phyloP scores from a whole-genome alignment of 2,797 vertebrate genomes.

The Mormyrops attenuatus region DNA sequence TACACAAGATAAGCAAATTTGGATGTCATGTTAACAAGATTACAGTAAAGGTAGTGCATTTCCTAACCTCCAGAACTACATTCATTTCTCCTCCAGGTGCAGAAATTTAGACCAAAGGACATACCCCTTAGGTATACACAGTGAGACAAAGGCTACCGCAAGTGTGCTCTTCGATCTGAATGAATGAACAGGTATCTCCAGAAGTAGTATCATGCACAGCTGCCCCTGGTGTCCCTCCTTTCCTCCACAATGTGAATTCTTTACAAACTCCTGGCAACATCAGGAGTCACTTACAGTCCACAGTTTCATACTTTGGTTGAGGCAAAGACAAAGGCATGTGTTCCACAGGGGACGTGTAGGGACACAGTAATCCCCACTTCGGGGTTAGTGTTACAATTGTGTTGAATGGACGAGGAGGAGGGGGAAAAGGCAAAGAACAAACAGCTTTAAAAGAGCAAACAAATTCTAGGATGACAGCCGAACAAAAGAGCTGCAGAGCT shows the following conservation, averaged over 20 bases:
- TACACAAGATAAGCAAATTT: slow-evolving; percentile 55
- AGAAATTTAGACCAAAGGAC: slow-evolving; percentile 27
- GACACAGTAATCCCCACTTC: background rate
- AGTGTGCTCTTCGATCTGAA: slow-evolving; percentile 13
- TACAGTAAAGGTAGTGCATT: slow-evolving; percentile 55
- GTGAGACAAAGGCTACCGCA: slow-evolving; percentile 16
- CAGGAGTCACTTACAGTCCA: slow-evolving; percentile 13
- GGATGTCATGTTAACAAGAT: slow-evolving; percentile 42
- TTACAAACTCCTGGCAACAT: slow-evolving; percentile 9
- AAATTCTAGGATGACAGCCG: slow-evolving; percentile 46
- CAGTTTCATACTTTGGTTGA: slow-evolving; percentile 57
- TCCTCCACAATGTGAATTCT: slow-evolving; percentile 22
- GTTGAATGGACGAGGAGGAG: background rate
- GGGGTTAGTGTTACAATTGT: slow-evolving; percentile 16
- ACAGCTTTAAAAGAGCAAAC: slow-evolving; percentile 42
- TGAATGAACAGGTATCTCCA: background rate
- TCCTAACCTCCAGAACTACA: slow-evolving; percentile 59
- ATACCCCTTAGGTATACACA: slow-evolving; percentile 14
- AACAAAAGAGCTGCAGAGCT: slow-evolving; percentile 36
- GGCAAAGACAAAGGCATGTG: slow-evolving; percentile 6
- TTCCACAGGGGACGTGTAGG: background rate
- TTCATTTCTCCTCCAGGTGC: slow-evolving; percentile 53
- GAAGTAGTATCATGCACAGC: slow-evolving; percentile 16
- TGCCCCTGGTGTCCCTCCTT: background rate
- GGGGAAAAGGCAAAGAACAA: background rate